phyloP scores from a whole-genome alignment of 2,797 vertebrate genomes.

The Ptychobarbus kaznakovi region DNA sequence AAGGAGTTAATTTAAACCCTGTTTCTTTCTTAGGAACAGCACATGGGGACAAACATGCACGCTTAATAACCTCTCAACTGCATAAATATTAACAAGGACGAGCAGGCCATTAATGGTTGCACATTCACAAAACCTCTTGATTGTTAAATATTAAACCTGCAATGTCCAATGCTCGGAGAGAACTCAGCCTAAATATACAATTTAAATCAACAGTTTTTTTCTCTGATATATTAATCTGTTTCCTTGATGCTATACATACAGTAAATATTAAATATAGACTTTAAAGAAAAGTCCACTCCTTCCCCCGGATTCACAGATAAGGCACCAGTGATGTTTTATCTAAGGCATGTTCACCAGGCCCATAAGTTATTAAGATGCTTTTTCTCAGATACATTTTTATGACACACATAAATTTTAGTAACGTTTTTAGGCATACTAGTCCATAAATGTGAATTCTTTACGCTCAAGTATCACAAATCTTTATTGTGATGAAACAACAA shows the following conservation, averaged over 20 bases:
- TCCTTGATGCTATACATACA: neutral
- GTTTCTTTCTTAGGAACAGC: neutral
- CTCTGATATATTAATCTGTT: neutral
- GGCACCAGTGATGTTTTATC: neutral
- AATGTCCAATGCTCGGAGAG: neutral
- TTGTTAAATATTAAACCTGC: constrained; percentile 36
- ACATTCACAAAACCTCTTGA: constrained; percentile 29
- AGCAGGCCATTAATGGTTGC: constrained; percentile 13
- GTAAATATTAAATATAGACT: neutral
- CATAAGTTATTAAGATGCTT: neutral
- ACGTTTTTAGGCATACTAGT: neutral
- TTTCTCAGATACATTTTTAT: neutral
- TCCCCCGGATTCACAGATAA: too few species aligned
- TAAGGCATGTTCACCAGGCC: neutral
- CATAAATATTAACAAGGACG: constrained; percentile 39
- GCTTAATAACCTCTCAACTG: neutral
- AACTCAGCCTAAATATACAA: neutral
- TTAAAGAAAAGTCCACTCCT: neutral
- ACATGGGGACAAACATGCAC: neutral
- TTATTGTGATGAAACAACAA: neutral
- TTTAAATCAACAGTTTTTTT: neutral
- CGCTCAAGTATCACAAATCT: neutral
- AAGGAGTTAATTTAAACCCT: neutral
- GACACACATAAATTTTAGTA: neutral
- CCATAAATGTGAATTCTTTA: neutral